phyloP scores from a whole-genome alignment of 2,888 invertebrate species.

The Tipula lateralis region DNA sequence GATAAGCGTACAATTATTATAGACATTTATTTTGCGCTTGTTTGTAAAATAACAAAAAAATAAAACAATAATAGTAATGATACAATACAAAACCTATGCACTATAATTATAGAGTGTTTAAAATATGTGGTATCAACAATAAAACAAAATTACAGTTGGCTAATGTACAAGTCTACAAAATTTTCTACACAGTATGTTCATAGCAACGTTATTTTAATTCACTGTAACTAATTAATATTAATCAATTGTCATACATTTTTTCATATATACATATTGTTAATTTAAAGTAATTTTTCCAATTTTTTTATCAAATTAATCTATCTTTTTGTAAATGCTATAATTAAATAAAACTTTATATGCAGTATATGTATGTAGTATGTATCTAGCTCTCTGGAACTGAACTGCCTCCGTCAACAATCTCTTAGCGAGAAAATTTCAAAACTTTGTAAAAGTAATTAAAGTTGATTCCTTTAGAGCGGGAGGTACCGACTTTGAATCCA shows the following conservation, averaged over 20 bases:
- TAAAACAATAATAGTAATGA: background rate
- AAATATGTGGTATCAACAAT: background rate
- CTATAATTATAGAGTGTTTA: background rate
- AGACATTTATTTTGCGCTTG: slow-evolving; percentile 11
- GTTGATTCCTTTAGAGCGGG: too few species aligned
- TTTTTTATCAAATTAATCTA: background rate
- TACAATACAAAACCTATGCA: background rate
- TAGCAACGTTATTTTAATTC: background rate
- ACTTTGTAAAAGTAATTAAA: too few species aligned
- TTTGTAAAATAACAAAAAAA: background rate
- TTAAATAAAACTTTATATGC: background rate
- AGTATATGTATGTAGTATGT: background rate
- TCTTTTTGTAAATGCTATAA: background rate
- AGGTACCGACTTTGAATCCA: too few species aligned
- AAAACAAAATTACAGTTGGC: background rate
- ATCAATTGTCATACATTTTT: background rate
- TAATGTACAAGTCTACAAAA: background rate
- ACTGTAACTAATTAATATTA: slow-evolving; percentile 1
- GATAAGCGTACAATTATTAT: background rate
- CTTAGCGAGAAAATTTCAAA: background rate
- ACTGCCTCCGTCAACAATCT: background rate
- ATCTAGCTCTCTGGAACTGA: background rate
- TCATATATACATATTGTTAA: background rate
- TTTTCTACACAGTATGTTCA: background rate
- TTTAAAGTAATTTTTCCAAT: background rate